Evolutionary conservation across 2,113 vertebrate species (phyloP).

Genomic region (Eptatretus burgeri): DNA sequence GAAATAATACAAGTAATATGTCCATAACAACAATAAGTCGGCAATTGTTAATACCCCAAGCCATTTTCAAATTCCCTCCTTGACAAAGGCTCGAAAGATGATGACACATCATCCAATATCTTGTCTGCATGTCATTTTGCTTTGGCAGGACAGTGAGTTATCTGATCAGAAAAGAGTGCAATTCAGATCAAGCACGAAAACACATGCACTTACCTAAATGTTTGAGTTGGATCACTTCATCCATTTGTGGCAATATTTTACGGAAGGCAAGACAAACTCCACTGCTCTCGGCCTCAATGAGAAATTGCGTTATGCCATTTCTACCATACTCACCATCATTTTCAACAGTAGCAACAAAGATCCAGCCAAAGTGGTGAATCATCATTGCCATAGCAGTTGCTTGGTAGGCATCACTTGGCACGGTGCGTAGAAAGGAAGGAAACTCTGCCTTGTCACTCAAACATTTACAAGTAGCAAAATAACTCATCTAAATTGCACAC

Average conservation of each 20-base stretch:
- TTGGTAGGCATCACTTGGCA: slow-evolving; percentile 15
- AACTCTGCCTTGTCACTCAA: slow-evolving; percentile 17
- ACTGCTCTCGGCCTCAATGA: slow-evolving; percentile 16
- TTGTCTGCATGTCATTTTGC: too few species aligned
- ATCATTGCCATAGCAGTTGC: slow-evolving; percentile 14
- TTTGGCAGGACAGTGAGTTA: too few species aligned
- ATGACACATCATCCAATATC: too few species aligned
- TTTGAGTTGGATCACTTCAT: too few species aligned
- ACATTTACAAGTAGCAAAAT: slow-evolving; percentile 13
- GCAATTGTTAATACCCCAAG: too few species aligned
- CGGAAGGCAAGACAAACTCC: slow-evolving; percentile 48
- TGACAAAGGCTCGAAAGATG: too few species aligned
- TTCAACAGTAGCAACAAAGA: slow-evolving; percentile 14
- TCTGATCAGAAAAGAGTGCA: too few species aligned
- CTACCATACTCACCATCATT: slow-evolving; percentile 18
- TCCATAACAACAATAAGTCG: too few species aligned
- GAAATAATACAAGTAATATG: too few species aligned
- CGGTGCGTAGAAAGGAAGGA: slow-evolving; percentile 17
- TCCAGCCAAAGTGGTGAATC: slow-evolving; percentile 13
- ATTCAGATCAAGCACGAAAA: too few species aligned
- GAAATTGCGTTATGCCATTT: slow-evolving; percentile 12
- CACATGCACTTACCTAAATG: too few species aligned
- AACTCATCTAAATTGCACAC: slow-evolving; percentile 14
- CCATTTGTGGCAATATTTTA: slow-evolving; percentile 21
- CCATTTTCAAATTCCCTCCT: too few species aligned